Percentiles rank a stretch among this genome's conserved stretches.
Evolutionary conservation across 2,888 invertebrate species (phyloP).

Genomic region (Tipula lateralis): DNA sequence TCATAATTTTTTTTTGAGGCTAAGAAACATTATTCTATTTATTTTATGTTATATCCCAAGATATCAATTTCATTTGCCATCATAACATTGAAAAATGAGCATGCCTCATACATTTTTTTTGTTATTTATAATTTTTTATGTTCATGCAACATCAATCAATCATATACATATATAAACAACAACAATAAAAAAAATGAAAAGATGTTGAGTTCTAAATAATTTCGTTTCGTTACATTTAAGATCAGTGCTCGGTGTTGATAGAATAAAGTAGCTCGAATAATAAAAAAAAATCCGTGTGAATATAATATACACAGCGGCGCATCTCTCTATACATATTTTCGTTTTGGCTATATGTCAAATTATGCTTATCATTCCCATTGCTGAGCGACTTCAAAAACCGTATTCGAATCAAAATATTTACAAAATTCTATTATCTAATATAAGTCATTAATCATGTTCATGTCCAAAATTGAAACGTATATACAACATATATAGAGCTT

Average conservation of each 20-base stretch:
- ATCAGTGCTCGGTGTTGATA: background rate
- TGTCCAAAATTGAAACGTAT: conserved; percentile 1
- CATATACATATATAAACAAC: no score
- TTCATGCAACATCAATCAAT: conserved; percentile 19
- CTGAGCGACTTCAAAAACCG: background rate
- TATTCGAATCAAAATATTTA: background rate
- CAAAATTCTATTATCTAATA: background rate
- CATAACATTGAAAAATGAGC: conserved; percentile 1
- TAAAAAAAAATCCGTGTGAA: background rate
- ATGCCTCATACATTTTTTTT: background rate
- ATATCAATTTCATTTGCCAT: background rate
- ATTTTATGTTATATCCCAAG: background rate
- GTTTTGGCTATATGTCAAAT: background rate
- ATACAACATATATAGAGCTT: background rate
- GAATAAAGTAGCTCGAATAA: background rate
- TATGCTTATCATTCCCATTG: background rate
- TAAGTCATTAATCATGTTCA: background rate
- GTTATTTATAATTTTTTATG: background rate
- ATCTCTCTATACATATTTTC: background rate
- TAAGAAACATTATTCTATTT: conserved; percentile 15
- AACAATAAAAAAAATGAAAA: background rate
- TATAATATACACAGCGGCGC: background rate
- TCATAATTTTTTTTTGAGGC: background rate
- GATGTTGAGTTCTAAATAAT: background rate
- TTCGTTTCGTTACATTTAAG: conserved; percentile 11